Conservation (phyloP, 1,140 invertebrate genomes). For the Oreohelix idahoensis region DNA sequence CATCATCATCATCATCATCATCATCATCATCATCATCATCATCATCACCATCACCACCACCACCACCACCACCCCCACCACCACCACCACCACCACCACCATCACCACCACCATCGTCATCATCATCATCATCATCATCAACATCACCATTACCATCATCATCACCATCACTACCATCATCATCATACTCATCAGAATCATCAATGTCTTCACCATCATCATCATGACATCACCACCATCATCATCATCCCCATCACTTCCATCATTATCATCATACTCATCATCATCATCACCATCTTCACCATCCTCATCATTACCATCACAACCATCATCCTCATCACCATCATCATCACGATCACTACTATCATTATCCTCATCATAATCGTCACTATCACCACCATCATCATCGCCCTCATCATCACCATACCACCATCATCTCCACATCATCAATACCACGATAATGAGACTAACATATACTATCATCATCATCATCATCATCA, state of each 20-base stretch:
- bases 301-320: not conserved
- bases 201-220: not conserved
- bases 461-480: no score
- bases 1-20: no score
- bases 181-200: not conserved
- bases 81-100: no score
- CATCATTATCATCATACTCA: not conserved
- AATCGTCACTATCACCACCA: not conserved
- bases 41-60: no score
- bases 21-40: no score
- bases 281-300: conserved; percentile 1
- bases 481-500: not conserved
- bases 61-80: no score
- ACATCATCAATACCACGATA: no score
- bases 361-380: not conserved
- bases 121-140: no score
- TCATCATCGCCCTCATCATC: not conserved
- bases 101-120: no score
- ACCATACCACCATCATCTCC: not conserved
- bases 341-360: not conserved
- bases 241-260: not conserved
- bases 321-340: not conserved
- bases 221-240: no score
- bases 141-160: not conserved
- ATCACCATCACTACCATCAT: not conserved